Evolutionary conservation across 2,797 vertebrate genomes (phyloP), one percentile per base, ranked within the genome.

Genomic region (Dendrocincla fuliginosa): DNA sequence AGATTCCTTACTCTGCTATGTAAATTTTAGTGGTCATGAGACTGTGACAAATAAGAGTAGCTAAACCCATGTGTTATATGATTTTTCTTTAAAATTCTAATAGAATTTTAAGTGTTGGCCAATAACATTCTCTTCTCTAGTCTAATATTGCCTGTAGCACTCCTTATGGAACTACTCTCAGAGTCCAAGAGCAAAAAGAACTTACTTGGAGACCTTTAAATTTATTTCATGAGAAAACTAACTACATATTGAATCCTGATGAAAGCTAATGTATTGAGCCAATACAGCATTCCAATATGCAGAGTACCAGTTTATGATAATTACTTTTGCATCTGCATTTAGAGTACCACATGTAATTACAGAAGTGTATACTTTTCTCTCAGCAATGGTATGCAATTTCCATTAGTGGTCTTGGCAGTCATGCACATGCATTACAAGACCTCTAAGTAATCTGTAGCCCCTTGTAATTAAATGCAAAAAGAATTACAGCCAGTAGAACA

Each of bases 361-460:
- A 75, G 84, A 96, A 95, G 89, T 95, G 74, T 84, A 87, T 75
- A 89, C 71, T 94, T 93, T 94, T 92, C 89, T 96, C 70, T 87
- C 81, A 91, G 50, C 89, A 67, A 90, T 89, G 91, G 71, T 65
- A 94, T 96, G 89, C 91, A 96, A 94, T 92, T 96, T 92, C 89
- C 87, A 92, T 95, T 96, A 97, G 94, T 92, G 81, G 82, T 89
- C 91, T 95, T 96, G 94, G 91, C 91, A 97, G 74, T 82, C 81
- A 91, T 71, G 81, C 87, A 94, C 89, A 94, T 71, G 69, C 76
- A 93, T 97, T 96, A 95, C 47, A 96, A 94, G 95, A 87, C 89
- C 68, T 96, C 94, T 90, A 95, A 96, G 94, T 84, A 93, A 96
- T 71, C 80, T 80, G 71, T 77, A 94, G 44, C n/a, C 74, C 59